Evolutionary conservation across 2,113 vertebrate genomes (phyloP), one percentile per base, ranked within the genome.

Genomic region (Nycticorax nycticorax): DNA sequence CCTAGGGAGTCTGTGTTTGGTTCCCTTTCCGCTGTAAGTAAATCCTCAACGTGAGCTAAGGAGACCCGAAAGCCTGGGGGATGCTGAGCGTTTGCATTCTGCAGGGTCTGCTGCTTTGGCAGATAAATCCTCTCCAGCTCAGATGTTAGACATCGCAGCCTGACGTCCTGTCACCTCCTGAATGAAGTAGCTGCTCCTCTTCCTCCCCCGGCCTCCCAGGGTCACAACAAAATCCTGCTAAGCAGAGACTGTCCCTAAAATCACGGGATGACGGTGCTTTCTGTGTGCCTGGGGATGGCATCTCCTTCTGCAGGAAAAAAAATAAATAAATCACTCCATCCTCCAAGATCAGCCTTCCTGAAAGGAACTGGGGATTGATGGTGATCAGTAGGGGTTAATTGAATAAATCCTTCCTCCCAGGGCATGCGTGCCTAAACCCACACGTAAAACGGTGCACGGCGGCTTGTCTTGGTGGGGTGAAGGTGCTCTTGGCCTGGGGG

Each of bases 361-460:
- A 35, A 28, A 27, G 50, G 56, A 71, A 3, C 56, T 67, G 41
- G 60, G 60, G 47, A 4, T 21, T 24, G 30, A 7, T 10, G 22
- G 22, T 32, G 27, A 24, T 47, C 20, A 9, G 23, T 35, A 10
- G 19, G 12, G 48, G 22, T 71, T 68, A 50, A 57, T 10, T 50
- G 11, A 52, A 63, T 57, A 45, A 77, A 64, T 88, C 35, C 17
- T 18, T 60, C 14, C 45, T 78, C 39, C 37, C 43, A 30, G 74
- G 52, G 45, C 26, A 14, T 0, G 8, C 2, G 9, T 43, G 41
- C 0, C 1, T 62, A 30, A 63, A 88, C 71, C 63, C 17, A 30
- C 57, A 2, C 2, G 0, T 83, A 45, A 37, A 76, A n/a, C 33
- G 3, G 1, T 1, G 13, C 35, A 5, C 47, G 33, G n/a, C 35